Evolutionary conservation across 1,140 invertebrate genomes (phyloP).

Genomic region (Drosophila serrata): DNA sequence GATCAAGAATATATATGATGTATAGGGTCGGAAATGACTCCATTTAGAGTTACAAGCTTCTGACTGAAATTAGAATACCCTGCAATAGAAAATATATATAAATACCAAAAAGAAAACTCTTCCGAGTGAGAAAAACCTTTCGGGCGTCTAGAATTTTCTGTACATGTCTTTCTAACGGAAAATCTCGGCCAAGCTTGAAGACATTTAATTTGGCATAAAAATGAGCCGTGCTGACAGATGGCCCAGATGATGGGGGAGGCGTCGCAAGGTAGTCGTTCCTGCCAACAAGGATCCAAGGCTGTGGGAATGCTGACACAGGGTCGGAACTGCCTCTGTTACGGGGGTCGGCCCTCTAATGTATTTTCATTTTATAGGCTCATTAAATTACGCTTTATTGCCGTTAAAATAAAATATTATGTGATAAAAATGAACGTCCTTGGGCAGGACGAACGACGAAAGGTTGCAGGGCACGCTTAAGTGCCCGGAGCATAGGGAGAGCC

Average conservation of each 20-base stretch:
- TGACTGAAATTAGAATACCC: too few species aligned
- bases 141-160: constrained; percentile 3
- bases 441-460: constrained; percentile 55
- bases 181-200: constrained; percentile 64
- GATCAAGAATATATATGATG: too few species aligned
- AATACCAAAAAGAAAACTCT: not conserved
- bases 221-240: constrained; percentile 76
- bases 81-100: not conserved
- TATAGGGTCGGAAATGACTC: too few species aligned
- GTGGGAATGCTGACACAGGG: constrained; percentile 7
- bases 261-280: constrained; percentile 43
- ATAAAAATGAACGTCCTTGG: constrained; percentile 68
- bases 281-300: not conserved
- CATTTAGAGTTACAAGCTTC: too few species aligned
- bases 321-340: constrained; percentile 5
- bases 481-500: constrained; percentile 4
- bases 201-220: constrained; percentile 81
- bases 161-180: constrained; percentile 10
- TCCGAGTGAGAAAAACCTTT: not conserved
- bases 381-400: constrained; percentile 84
- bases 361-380: constrained; percentile 83
- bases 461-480: constrained; percentile 44
- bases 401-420: constrained; percentile 84
- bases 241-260: constrained; percentile 20
- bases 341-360: constrained; percentile 58